Evolutionary conservation across 1,140 invertebrate species (phyloP).

Genomic region (Nephila pilipes): DNA sequence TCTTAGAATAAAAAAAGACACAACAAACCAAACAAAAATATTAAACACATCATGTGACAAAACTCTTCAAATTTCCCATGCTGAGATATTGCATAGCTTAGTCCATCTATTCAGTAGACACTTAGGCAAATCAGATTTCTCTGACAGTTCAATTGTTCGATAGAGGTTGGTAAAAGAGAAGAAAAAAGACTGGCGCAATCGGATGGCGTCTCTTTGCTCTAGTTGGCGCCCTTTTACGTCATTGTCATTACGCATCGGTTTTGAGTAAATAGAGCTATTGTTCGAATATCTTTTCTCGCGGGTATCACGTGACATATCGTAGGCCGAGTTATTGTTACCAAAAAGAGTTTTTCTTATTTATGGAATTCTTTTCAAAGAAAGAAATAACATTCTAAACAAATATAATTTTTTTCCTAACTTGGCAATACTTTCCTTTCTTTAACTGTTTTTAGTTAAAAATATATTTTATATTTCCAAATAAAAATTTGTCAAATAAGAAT

Average conservation of each 20-base stretch:
- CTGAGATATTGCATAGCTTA: background rate
- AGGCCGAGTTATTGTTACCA: background rate
- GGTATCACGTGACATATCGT: constrained; percentile 34
- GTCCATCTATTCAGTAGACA: background rate
- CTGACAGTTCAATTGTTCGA: constrained; percentile 9
- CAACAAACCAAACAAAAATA: background rate
- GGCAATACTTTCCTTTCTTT: too few relatives aligned
- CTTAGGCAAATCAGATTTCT: constrained; percentile 13
- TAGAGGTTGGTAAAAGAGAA: background rate
- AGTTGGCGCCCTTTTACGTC: constrained; percentile 52
- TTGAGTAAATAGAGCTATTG: background rate
- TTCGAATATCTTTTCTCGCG: constrained; percentile 38
- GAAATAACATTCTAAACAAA: background rate
- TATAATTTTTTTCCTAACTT: too few relatives aligned
- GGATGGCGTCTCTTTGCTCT: constrained; percentile 21
- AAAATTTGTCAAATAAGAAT: too few relatives aligned
- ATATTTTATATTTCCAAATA: too few relatives aligned
- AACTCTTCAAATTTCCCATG: background rate
- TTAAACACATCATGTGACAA: background rate
- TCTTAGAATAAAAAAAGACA: background rate
- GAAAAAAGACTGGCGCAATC: background rate
- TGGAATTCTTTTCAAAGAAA: background rate
- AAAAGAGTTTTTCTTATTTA: background rate
- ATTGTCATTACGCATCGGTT: background rate
- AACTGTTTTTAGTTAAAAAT: too few relatives aligned